Percentiles rank a stretch among this genome's conserved stretches.
Conservation (phyloP, 2,113 vertebrate species). For the Ceratotherium simum region DNA sequence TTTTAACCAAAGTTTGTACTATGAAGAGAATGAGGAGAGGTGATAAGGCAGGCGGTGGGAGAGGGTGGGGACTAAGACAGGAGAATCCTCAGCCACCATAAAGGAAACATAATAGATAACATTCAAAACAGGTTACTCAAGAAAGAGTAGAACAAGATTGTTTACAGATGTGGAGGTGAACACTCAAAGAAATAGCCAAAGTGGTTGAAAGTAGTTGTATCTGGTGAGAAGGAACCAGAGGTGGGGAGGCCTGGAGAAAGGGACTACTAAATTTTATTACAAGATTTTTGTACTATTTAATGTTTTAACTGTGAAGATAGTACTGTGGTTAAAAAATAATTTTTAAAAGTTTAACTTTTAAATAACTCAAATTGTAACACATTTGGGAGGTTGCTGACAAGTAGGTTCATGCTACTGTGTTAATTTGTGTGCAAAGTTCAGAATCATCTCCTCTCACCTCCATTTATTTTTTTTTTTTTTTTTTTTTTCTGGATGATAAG, state of each 20-base stretch:
- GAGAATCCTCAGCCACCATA: background rate
- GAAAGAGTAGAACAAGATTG: background rate
- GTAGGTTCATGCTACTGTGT: background rate
- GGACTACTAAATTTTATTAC: background rate
- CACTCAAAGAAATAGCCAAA: background rate
- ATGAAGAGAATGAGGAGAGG: background rate
- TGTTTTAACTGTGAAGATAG: background rate
- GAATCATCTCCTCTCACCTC: background rate
- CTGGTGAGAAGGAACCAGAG: background rate
- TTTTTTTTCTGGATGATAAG: too few relatives aligned
- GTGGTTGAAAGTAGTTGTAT: background rate
- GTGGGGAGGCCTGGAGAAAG: background rate
- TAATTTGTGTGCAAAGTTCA: slow-evolving; percentile 26
- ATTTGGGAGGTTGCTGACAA: background rate
- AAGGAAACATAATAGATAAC: background rate
- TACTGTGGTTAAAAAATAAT: background rate
- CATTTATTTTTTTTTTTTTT: too few relatives aligned
- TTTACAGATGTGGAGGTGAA: background rate
- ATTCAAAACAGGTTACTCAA: background rate
- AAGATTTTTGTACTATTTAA: background rate
- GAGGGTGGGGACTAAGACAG: background rate
- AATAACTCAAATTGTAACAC: slow-evolving; percentile 12
- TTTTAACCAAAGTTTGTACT: background rate
- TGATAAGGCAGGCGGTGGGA: background rate
- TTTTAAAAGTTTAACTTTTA: background rate